Conservation (phyloP, 2,113 vertebrate genomes). For the Athene noctua region DNA sequence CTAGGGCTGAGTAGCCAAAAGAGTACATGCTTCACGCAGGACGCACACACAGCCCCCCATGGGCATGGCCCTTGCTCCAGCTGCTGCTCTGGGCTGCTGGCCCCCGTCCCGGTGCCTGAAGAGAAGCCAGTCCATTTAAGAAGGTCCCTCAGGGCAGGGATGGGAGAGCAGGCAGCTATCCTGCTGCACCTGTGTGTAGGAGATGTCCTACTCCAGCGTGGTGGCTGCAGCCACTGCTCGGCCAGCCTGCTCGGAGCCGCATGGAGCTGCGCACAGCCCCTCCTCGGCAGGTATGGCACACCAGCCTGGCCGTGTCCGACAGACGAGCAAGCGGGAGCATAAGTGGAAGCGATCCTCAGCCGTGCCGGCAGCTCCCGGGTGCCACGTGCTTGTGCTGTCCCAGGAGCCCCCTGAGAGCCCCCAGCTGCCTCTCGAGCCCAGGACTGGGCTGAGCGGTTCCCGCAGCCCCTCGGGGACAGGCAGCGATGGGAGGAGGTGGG, state of each 20-base stretch:
- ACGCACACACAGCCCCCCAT: not conserved
- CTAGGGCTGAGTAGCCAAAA: not conserved
- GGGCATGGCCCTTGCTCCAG: not conserved
- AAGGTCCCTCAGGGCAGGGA: not conserved
- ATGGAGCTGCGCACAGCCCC: not conserved
- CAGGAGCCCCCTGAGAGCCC: not conserved
- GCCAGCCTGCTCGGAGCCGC: rapidly evolving
- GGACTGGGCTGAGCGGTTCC: not conserved
- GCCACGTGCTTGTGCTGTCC: not conserved
- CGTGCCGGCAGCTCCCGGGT: not conserved
- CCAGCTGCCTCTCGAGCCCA: not conserved
- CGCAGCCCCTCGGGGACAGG: not conserved
- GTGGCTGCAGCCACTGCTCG: not conserved
- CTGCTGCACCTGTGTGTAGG: not conserved
- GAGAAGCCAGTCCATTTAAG: not conserved
- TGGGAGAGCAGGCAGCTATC: not conserved
- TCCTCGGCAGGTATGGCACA: not conserved
- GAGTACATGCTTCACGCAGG: not conserved
- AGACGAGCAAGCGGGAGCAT: not conserved
- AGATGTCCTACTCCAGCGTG: not conserved
- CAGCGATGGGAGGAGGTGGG: not conserved
- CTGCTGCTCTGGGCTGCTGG: not conserved
- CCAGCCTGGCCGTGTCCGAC: not conserved
- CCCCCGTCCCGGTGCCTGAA: not conserved
- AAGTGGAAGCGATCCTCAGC: not conserved